Conservation (phyloP, 1,140 invertebrate species). For the Luehdorfia chinensis region DNA sequence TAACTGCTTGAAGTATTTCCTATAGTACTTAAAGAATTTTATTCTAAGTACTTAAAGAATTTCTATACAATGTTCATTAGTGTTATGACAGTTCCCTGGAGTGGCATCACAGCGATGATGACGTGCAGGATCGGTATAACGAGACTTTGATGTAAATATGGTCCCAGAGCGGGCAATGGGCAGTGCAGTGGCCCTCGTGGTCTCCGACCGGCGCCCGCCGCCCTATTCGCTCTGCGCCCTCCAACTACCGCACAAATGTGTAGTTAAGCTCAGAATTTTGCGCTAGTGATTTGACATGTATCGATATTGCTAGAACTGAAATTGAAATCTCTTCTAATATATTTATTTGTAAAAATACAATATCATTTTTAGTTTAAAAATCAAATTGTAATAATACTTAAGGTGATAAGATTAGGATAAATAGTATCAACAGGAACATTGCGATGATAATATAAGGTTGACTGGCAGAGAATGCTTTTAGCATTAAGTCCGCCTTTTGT, state of each 20-base stretch:
- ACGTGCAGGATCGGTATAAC: conserved; percentile 41
- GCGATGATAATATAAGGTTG: no score
- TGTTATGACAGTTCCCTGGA: background rate
- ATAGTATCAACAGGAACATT: no score
- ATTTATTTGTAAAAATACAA: no score
- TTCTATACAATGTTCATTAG: no score
- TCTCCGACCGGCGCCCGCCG: conserved; percentile 13
- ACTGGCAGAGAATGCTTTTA: no score
- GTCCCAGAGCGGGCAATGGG: conserved; percentile 18
- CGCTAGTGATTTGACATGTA: conserved; percentile 16
- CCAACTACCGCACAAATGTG: conserved; percentile 36
- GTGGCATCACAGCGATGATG: conserved; percentile 23
- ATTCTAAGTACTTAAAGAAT: no score
- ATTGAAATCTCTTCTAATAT: background rate
- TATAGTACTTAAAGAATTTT: no score
- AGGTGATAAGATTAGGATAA: no score
- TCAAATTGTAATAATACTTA: no score
- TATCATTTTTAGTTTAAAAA: no score
- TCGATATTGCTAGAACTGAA: conserved; percentile 1
- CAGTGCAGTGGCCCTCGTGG: conserved; percentile 21
- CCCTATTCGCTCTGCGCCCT: conserved; percentile 17
- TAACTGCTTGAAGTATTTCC: no score
- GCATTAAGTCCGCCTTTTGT: no score
- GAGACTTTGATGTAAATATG: conserved; percentile 67
- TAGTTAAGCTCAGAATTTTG: conserved; percentile 31